These are phyloP conservation scores for Brachycybe producta DNA, from an alignment of 2,888 invertebrate genomes.

Conservation along the genomic window DNA sequence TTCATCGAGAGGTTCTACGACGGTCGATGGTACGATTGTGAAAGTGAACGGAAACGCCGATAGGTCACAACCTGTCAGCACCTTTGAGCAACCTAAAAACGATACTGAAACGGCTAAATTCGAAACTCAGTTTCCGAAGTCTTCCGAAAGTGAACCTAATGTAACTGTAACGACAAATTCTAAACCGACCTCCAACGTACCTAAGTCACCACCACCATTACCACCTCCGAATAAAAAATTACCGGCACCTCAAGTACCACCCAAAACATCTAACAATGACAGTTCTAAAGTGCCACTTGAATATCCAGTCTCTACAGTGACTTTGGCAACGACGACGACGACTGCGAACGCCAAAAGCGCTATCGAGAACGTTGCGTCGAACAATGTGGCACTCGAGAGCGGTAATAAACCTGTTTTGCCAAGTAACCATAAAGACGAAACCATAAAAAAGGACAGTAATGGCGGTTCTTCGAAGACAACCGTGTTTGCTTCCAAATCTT, in stretches of 20 bases:
- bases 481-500: constrained; percentile 3
- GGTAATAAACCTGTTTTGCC: too few species aligned
- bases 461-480: constrained; percentile 2
- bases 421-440: neutral
- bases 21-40: neutral
- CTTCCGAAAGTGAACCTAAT: too few species aligned
- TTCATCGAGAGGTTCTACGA: neutral
- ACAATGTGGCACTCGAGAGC: neutral
- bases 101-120: too few species aligned
- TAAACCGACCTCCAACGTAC: too few species aligned
- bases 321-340: too few species aligned
- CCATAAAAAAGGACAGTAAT: neutral
- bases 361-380: neutral
- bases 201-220: too few species aligned
- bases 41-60: neutral
- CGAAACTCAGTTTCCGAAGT: too few species aligned
- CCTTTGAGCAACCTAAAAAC: too few species aligned
- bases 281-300: too few species aligned
- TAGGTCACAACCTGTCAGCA: too few species aligned
- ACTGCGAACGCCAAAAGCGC: neutral
- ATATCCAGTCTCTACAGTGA: too few species aligned
- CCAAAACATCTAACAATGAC: neutral
- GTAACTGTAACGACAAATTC: too few species aligned
- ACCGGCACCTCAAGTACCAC: neutral
- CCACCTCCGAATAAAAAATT: neutral